Evolutionary conservation across 2,113 vertebrate genomes (phyloP), one percentile per base, ranked within the genome.

Genomic region (Galemys pyrenaicus): DNA sequence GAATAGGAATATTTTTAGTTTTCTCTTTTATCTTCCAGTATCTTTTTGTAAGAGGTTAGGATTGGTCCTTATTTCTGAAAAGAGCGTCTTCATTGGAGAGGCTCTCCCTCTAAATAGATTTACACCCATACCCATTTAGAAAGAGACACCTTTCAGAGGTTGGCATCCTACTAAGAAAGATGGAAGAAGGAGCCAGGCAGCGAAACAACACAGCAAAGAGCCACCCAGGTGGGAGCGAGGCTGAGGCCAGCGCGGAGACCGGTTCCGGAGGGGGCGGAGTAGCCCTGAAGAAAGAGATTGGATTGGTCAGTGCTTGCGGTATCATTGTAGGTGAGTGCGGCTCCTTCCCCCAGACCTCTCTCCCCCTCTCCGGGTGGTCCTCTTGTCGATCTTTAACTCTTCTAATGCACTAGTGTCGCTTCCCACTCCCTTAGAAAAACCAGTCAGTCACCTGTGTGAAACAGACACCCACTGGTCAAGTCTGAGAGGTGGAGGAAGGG

Each of bases 271-370:
- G 65, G 60, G 97, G 97, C 5, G 98, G 98, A 8, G 99, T 99
- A 28, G 98, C 98, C 9, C 98, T 99, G 95, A 99, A 99, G 98
- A 99, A 99, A 67, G 99, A 99, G 91, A 99, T 99, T 64, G 99
- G 99, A 49, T 98, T 99, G 30, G 98, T 99, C 92, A 99, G 99
- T 93, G 99, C 98, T 24, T 99, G 99, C 56, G 99, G 99, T 2
- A 99, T 99, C 85, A 99, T 99, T 30, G 98, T 99, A 44, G 99
- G 99, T 99, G 60, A 99, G 99, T 98, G 28, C 64, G 24, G n/a
- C 46, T 89, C 80, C 65, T 71, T 32, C 28, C 7, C 51, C 60
- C 54, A 39, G 12, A 60, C 20, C 26, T 35, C 2, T 28, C 20
- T 65, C 28, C 22, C 37, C 49, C 56, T 46, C 54, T n/a, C 44